phyloP scores from a whole-genome alignment of 92 coral and sea anemone genomes.

The Bergia puertoricense region DNA sequence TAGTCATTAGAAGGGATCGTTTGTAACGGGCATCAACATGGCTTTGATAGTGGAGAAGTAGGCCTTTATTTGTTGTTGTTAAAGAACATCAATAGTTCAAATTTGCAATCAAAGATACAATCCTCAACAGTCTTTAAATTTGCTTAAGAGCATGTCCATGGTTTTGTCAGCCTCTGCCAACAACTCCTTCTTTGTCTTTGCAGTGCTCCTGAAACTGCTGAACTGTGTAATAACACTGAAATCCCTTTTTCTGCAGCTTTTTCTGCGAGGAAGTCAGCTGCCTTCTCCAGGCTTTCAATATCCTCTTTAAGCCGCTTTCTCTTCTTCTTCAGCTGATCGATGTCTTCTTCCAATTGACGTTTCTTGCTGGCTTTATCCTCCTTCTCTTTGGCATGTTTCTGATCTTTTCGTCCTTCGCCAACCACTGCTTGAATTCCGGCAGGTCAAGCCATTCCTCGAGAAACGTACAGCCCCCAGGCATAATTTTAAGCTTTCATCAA shows the following conservation, averaged over 20 bases:
- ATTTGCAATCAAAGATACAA: conserved; percentile 5
- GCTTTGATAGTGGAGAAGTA: too few relatives aligned
- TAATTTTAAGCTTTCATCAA: conserved; percentile 12
- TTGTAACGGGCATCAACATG: too few relatives aligned
- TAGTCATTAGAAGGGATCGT: too few relatives aligned
- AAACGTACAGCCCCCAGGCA: neutral
- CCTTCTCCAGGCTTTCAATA: conserved; percentile 4
- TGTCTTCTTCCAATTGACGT: neutral
- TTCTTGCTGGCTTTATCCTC: conserved; percentile 5
- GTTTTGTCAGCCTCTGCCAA: conserved; percentile 5
- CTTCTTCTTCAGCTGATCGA: neutral
- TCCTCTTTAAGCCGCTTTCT: conserved; percentile 1
- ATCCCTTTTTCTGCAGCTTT: neutral
- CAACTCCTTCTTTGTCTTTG: neutral
- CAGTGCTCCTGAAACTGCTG: neutral
- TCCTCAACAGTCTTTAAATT: conserved; percentile 4
- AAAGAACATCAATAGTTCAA: neutral
- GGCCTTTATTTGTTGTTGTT: too few relatives aligned
- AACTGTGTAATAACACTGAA: neutral
- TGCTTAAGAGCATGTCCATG: neutral
- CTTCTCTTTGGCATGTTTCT: neutral
- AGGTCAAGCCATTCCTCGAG: neutral
- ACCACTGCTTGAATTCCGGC: conserved; percentile 27
- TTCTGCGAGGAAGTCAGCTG: conserved; percentile 3
- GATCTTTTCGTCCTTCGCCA: neutral